Evolutionary conservation across 64 coral and sea anemone species (phyloP).

Genomic region (Dendrophyllia cribrosa): DNA sequence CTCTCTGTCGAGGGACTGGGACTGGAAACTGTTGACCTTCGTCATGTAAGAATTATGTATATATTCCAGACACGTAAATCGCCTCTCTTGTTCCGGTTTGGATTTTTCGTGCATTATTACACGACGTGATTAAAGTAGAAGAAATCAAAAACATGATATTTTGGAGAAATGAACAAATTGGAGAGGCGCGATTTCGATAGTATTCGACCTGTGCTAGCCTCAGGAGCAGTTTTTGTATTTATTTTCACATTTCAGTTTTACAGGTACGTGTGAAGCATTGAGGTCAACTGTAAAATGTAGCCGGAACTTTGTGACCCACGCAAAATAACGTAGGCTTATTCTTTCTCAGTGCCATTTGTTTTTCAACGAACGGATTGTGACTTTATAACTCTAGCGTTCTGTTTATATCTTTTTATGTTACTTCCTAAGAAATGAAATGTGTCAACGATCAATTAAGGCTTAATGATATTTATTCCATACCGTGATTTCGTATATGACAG

Average conservation of each 20-base stretch:
- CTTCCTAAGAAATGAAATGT: too few relatives aligned
- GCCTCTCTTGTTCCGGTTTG: too few relatives aligned
- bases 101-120: background rate
- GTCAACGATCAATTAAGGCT: too few relatives aligned
- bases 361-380: too few relatives aligned
- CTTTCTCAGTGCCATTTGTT: too few relatives aligned
- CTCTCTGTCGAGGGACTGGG: background rate
- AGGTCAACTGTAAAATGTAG: background rate
- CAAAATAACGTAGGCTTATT: background rate
- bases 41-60: background rate
- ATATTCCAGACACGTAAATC: too few relatives aligned
- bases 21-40: background rate
- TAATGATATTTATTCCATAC: too few relatives aligned
- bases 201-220: slow-evolving; percentile 56
- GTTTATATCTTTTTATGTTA: too few relatives aligned
- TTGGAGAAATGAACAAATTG: slow-evolving; percentile 17
- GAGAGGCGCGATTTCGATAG: slow-evolving; percentile 23
- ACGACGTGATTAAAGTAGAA: background rate
- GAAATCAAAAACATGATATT: background rate
- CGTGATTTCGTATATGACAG: too few relatives aligned
- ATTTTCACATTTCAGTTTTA: slow-evolving; percentile 77
- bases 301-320: background rate
- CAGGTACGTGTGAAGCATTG: slow-evolving; percentile 19
- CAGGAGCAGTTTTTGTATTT: slow-evolving; percentile 69
- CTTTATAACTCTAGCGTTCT: too few relatives aligned